These are phyloP conservation scores for Tyria jacobaeae DNA, from an alignment of 2,888 invertebrate genomes.

Conservation along the genomic window DNA sequence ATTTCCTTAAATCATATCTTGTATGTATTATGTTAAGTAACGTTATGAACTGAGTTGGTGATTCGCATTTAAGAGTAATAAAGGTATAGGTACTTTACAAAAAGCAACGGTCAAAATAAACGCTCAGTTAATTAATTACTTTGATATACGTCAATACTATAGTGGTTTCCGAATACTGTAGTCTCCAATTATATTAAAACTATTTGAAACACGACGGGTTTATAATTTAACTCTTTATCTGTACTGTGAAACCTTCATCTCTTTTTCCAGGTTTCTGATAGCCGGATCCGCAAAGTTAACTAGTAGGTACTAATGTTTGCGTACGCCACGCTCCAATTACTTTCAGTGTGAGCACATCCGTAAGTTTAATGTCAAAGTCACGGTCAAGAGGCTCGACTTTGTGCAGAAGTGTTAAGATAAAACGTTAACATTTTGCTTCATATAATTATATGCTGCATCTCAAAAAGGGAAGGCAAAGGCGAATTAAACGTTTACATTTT, in stretches of 20 bases:
- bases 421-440: background rate
- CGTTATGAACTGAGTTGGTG: background rate
- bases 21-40: too few relatives aligned
- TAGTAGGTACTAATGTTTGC: constrained; percentile 1
- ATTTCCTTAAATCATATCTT: too few relatives aligned
- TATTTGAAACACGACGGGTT: background rate
- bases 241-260: background rate
- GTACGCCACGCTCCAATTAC: constrained; percentile 13
- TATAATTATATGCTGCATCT: background rate
- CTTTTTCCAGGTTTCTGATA: background rate
- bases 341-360: constrained; percentile 5
- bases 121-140: background rate
- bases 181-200: background rate
- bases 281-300: background rate
- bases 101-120: background rate
- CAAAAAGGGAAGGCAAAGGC: too few relatives aligned
- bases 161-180: background rate
- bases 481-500: too few relatives aligned
- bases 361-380: constrained; percentile 19
- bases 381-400: background rate
- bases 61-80: background rate
- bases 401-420: background rate
- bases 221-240: background rate
- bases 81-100: background rate
- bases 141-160: background rate